phyloP scores from a whole-genome alignment of 2,797 vertebrate species.

The Sardinella longiceps region DNA sequence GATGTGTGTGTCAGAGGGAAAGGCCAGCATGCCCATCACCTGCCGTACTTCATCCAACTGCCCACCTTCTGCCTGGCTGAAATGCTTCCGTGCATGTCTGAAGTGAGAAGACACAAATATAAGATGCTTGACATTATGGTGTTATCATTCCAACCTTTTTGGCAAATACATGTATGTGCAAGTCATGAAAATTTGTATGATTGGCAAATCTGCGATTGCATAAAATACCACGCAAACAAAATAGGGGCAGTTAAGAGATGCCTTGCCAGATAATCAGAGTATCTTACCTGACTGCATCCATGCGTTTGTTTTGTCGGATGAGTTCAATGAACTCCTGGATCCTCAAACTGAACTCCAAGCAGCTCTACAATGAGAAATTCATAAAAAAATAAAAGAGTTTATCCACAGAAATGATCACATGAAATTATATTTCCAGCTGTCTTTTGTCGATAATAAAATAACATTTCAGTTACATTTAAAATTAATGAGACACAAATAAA shows the following conservation, averaged over 20 bases:
- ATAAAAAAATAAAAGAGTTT: not conserved
- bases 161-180: too few relatives aligned
- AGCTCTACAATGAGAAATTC: conserved; percentile 81
- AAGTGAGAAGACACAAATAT: not conserved
- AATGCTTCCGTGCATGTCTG: conserved; percentile 97
- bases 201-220: too few relatives aligned
- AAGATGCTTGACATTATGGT: too few relatives aligned
- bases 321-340: conserved; percentile 99
- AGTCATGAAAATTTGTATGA: too few relatives aligned
- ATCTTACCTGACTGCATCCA: conserved; percentile 94
- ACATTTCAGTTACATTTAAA: too few relatives aligned
- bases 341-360: conserved; percentile 98
- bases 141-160: too few relatives aligned
- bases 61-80: conserved; percentile 97
- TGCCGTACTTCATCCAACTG: conserved; percentile 98
- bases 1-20: conserved; percentile 98
- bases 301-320: conserved; percentile 98
- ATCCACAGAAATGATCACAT: not conserved
- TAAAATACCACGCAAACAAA: too few relatives aligned
- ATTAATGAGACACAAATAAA: too few relatives aligned
- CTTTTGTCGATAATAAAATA: too few relatives aligned
- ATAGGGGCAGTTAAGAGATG: too few relatives aligned
- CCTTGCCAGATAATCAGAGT: not conserved
- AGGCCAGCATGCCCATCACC: conserved; percentile 99
- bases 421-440: too few relatives aligned